A percentile compares a stretch with the other conserved stretches of the same genome.
Conservation (phyloP, 2,797 vertebrate species). For the Falco rusticolus region DNA sequence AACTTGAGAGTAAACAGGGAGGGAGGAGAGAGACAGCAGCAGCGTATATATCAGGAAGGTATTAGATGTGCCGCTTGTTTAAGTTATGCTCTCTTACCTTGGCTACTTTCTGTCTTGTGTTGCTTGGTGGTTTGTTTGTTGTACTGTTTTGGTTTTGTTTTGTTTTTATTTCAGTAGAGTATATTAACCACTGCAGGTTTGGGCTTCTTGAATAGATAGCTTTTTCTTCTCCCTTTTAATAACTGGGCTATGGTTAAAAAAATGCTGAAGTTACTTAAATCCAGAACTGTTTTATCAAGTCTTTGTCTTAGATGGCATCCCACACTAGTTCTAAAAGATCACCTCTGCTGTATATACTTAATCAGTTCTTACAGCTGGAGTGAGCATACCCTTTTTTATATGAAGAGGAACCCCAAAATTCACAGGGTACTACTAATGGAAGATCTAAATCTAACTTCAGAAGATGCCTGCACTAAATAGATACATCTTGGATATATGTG, state of each 20-base stretch:
- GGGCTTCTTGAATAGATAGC: neutral
- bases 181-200: neutral
- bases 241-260: neutral
- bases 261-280: neutral
- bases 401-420: neutral
- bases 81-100: neutral
- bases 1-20: constrained; percentile 28
- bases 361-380: neutral
- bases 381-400: neutral
- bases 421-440: neutral
- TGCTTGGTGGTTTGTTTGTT: neutral
- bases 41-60: neutral
- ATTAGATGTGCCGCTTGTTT: neutral
- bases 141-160: neutral
- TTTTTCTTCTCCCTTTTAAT: neutral
- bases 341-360: neutral
- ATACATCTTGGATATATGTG: neutral
- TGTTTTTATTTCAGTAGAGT: neutral
- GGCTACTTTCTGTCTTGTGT: neutral
- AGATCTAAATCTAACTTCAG: neutral
- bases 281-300: neutral
- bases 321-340: neutral
- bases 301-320: neutral
- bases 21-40: neutral
- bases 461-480: neutral